Conservation (phyloP, 2,113 vertebrate species). For the Canis aureus region DNA sequence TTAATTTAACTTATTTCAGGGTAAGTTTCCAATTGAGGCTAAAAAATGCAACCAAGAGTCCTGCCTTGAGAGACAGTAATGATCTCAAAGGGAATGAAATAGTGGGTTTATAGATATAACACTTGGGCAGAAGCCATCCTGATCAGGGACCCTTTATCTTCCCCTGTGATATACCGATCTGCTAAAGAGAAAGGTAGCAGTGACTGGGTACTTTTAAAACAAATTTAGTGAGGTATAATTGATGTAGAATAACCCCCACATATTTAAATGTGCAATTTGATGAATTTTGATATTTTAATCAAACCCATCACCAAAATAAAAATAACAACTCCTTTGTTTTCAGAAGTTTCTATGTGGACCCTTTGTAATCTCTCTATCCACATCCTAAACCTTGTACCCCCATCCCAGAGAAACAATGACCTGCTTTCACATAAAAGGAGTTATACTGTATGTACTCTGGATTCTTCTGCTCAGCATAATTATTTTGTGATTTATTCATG, state of each 20-base stretch:
- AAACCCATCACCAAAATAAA: conserved; percentile 45
- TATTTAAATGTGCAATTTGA: conserved; percentile 10
- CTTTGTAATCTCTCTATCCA: background rate
- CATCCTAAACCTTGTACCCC: background rate
- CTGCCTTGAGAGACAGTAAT: background rate
- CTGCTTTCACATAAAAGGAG: background rate
- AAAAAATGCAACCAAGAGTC: background rate
- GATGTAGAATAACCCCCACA: background rate
- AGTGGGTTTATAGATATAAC: background rate
- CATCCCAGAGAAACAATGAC: background rate
- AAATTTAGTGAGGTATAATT: background rate
- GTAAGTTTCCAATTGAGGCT: conserved; percentile 23
- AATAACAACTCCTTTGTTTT: background rate
- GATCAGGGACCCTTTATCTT: background rate
- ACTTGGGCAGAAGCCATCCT: background rate
- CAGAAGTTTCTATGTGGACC: background rate
- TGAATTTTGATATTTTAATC: conserved; percentile 28
- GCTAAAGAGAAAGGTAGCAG: background rate
- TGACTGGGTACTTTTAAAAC: background rate
- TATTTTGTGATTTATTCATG: conserved; percentile 18
- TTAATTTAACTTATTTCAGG: conserved; percentile 23
- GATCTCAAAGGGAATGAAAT: background rate
- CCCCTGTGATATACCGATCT: background rate
- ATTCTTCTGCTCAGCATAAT: conserved; percentile 6
- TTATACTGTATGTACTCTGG: background rate